phyloP scores from a whole-genome alignment of 2,888 invertebrate genomes.

The Capitulum mitella region DNA sequence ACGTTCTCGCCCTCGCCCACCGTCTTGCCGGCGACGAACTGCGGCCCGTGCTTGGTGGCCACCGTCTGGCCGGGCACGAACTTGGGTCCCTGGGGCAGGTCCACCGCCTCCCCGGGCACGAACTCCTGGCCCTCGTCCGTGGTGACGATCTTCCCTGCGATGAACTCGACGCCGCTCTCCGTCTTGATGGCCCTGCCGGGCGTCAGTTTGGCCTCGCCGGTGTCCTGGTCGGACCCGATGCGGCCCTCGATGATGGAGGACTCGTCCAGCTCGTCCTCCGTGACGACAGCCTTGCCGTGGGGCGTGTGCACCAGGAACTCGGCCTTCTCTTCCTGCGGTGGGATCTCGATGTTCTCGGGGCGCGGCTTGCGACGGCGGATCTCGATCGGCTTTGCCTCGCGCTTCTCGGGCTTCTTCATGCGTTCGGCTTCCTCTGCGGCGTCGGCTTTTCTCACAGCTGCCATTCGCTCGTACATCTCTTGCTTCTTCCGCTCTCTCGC shows the following conservation, averaged over 20 bases:
- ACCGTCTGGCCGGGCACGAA: conserved; percentile 12
- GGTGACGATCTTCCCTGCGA: conserved; percentile 57
- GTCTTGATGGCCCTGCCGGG: conserved; percentile 10
- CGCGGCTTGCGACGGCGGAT: background rate
- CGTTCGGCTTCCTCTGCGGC: conserved; percentile 19
- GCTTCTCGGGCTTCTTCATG: conserved; percentile 19
- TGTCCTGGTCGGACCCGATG: background rate
- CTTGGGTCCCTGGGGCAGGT: conserved; percentile 36
- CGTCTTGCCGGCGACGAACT: conserved; percentile 11
- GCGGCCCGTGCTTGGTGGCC: background rate
- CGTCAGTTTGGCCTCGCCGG: background rate
- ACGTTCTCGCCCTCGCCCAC: conserved; percentile 5
- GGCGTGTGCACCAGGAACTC: background rate
- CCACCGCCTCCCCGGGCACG: conserved; percentile 29
- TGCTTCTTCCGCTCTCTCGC: background rate
- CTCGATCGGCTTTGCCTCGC: conserved; percentile 18
- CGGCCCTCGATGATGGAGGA: background rate
- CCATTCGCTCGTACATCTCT: background rate
- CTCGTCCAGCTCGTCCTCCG: background rate
- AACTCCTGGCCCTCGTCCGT: conserved; percentile 42
- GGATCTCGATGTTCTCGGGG: background rate
- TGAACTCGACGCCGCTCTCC: conserved; percentile 36
- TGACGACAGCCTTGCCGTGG: background rate
- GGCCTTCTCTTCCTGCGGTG: background rate
- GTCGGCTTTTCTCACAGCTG: conserved; percentile 6